A percentile compares a stretch with the other conserved stretches of the same genome.
Conservation (phyloP, 2,797 vertebrate genomes). For the Coregonus suidteri region DNA sequence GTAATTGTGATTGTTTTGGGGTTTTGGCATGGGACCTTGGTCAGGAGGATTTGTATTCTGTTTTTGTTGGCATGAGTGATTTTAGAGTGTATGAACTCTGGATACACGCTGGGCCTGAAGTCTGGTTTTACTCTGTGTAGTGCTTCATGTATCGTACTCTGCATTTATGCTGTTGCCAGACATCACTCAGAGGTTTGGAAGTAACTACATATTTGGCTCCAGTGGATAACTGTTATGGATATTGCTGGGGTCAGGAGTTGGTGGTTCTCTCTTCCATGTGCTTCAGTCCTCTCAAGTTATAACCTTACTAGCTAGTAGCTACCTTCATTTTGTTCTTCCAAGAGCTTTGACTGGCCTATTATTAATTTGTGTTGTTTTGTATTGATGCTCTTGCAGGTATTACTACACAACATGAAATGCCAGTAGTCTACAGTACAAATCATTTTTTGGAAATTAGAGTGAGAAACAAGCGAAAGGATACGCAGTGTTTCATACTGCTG, state of each 20-base stretch:
- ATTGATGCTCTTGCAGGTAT: background rate
- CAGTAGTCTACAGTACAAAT: background rate
- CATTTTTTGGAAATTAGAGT: background rate
- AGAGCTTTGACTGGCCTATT: background rate
- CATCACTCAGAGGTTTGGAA: background rate
- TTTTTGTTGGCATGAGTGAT: no score
- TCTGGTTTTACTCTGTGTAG: background rate
- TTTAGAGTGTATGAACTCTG: no score
- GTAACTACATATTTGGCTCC: background rate
- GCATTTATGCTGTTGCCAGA: background rate
- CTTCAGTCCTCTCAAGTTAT: background rate
- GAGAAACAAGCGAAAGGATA: background rate
- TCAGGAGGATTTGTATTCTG: background rate
- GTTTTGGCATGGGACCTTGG: background rate
- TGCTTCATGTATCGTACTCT: background rate
- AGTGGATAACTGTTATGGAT: background rate
- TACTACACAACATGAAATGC: background rate
- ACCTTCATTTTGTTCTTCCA: background rate
- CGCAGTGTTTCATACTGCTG: background rate
- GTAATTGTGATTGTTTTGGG: background rate
- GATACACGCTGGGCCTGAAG: background rate
- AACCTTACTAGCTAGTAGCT: background rate
- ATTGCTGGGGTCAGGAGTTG: background rate
- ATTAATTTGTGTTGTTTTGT: background rate
- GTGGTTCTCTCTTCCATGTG: background rate